Evolutionary conservation across 2,797 vertebrate genomes (phyloP).

Genomic region (Tapera naevia): DNA sequence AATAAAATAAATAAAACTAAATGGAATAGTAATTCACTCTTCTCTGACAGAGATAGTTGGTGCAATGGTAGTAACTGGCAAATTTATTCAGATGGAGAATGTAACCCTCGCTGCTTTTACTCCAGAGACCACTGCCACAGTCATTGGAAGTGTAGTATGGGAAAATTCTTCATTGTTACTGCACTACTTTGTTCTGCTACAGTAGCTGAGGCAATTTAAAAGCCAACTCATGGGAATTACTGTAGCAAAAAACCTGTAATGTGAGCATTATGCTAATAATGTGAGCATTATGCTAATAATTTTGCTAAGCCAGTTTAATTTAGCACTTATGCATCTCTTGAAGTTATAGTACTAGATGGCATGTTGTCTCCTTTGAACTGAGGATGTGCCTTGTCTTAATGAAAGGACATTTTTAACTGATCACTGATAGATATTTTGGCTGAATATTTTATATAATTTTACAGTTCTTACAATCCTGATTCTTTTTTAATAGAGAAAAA

Average conservation of each 20-base stretch:
- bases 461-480: not conserved
- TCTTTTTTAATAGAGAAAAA: slow-evolving; percentile 11
- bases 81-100: not conserved
- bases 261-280: not conserved
- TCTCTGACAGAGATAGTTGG: not conserved
- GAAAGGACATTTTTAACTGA: not conserved
- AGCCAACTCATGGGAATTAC: not conserved
- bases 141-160: slow-evolving; percentile 6
- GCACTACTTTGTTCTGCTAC: not conserved
- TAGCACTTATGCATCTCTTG: not conserved
- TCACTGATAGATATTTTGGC: not conserved
- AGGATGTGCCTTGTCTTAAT: not conserved
- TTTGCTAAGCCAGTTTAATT: not conserved
- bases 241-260: not conserved
- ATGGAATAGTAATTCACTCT: not conserved
- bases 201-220: slow-evolving; percentile 37
- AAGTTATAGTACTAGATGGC: not conserved
- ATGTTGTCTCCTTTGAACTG: not conserved
- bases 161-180: slow-evolving; percentile 30
- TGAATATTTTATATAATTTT: not conserved
- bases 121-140: not conserved
- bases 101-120: not conserved
- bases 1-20: not conserved
- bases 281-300: not conserved
- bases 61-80: not conserved